Evolutionary conservation across 2,888 invertebrate species (phyloP), one percentile per base, ranked within the genome.

Genomic region (Ecliptopera silaceata): DNA sequence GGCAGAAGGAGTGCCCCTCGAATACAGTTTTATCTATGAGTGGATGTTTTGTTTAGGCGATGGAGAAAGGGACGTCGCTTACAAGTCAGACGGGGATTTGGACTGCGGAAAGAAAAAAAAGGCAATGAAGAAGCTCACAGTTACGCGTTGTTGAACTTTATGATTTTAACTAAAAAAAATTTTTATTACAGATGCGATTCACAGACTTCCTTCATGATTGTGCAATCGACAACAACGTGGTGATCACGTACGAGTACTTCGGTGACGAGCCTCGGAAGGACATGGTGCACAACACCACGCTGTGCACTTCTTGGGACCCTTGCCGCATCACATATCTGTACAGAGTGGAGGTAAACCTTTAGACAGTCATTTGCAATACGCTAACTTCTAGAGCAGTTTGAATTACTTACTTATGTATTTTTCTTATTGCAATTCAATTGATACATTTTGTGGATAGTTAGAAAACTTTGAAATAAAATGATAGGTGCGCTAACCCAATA

Each of bases 181-280:
- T n/a, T n/a, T n/a, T n/a, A 32, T 32, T 48, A 17, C 42, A 57
- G 56, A 36, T 57, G 1, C 8, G 15, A 6, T 51, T 52, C 38
- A 38, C 13, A 12, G 15, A 15, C 5, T 57, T 51, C 31, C 47
- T 52, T 2, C 17, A 43, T 0, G 18, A 43, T 0, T 57, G 56
- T 15, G 55, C 63, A 1, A 61, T 63, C 15, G 63, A 63, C 47
- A 44, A 55, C 34, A 63, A 63, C 26, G 52, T 63, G 18, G 63
- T 63, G 32, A 63, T 63, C 13, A 48, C 51, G 3, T 60, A 32
- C 20, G 58, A 63, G n/a, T 63, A 63, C 39, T 63, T 49, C 18
- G 63, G 63, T 2, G 63, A 63, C 20, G 60, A 57, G 49, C 63
- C 63, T 4, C 52, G 63, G 4, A 63, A 63, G 29, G 63, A 63